Base-by-base conservation (phyloP, 2,797 vertebrate genomes). In the Platyrinchus mystaceus region DNA sequence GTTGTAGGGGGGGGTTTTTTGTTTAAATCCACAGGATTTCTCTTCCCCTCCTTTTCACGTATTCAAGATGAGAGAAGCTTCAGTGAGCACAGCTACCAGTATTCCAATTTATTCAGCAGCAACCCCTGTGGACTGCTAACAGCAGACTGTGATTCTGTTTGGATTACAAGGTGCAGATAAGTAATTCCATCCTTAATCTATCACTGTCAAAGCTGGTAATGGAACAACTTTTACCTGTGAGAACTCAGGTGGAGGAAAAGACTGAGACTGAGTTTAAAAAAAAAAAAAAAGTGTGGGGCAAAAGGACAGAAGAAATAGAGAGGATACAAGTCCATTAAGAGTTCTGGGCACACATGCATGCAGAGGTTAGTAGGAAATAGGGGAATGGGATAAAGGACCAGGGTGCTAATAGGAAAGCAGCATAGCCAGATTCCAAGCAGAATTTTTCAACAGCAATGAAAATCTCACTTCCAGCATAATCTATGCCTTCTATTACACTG, bases 51-150 rank as follows among this genome's bases (percentile, higher is more conserved):
- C 71, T 81, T 87, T 67, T 91, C 89, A 86, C 2, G 0, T 66
- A 75, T 66, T 86, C 30, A 60, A 64, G 75, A 92, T 56, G 84
- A 93, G 66, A 85, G 74, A 90, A 86, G 85, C 85, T 93, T 84
- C 87, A 95, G 46, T 36, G 50, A 94, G 83, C 87, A 87, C 85
- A 93, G 93, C 70, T 84, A 93, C 90, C 80, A 66, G 85, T 63
- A 90, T 84, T 93, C 69, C 90, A 94, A 95, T 96, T 90, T 94
- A 94, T 94, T 93, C 94, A 93, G 85, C 73, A 88, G 83, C 82
- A 94, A 77, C 62, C 91, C 74, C 90, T 81, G 73, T 37, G 82
- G 89, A 94, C 82, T 93, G 87, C 82, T 88, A 94, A 91, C 62
- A 90, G 67, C 69, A 73, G 67, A 59, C 74, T 73, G 55, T 0